A percentile compares a stretch with the other conserved stretches of the same genome.
phyloP scores from a whole-genome alignment of 2,797 vertebrate genomes.

The Adelosebastes latens region DNA sequence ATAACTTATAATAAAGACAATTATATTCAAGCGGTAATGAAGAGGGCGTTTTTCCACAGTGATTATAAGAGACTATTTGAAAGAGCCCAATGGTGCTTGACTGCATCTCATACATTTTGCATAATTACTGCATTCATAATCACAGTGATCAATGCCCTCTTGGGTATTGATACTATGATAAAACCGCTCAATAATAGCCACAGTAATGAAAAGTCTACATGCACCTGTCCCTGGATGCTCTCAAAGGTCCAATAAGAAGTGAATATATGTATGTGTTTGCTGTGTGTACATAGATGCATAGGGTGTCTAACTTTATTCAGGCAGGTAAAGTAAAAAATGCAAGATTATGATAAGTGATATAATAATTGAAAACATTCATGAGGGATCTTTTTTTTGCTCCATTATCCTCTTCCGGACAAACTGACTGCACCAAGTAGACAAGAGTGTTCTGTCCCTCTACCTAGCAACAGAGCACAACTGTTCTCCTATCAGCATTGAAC shows the following conservation, averaged over 20 bases:
- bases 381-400: not conserved
- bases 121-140: not conserved
- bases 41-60: not conserved
- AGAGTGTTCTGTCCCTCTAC: slow-evolving; percentile 46
- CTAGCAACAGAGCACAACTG: slow-evolving; percentile 71
- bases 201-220: not conserved
- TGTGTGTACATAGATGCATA: not conserved
- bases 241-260: not conserved
- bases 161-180: not conserved
- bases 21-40: not conserved
- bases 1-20: not conserved
- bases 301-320: not conserved
- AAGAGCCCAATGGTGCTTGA: not conserved
- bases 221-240: not conserved
- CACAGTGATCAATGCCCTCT: not conserved
- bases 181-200: not conserved
- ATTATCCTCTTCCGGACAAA: slow-evolving; percentile 5
- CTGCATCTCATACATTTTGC: not conserved
- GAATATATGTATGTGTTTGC: not conserved
- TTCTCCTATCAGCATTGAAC: slow-evolving; percentile 45
- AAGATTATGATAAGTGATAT: not conserved
- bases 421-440: slow-evolving; percentile 19
- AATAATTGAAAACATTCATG: not conserved
- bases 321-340: not conserved
- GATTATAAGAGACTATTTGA: not conserved